Percentiles rank a stretch among this genome's conserved stretches.
Evolutionary conservation across 2,888 invertebrate species (phyloP).

Genomic region (Yponomeuta malinellus): DNA sequence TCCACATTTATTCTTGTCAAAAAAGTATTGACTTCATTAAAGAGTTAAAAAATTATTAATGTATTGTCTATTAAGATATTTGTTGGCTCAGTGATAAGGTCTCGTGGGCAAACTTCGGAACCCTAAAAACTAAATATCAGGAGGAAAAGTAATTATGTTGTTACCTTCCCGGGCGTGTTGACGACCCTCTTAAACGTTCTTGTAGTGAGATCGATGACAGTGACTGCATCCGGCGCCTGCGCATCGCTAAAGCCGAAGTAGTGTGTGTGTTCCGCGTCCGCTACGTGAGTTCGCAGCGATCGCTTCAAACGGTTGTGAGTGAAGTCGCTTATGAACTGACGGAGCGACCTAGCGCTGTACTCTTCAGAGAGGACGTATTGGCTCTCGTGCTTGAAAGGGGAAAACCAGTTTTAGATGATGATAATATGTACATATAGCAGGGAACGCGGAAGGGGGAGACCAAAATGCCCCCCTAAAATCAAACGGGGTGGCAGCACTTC

Average conservation of each 20-base stretch:
- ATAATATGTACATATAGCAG: too few species aligned
- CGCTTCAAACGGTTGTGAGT: constrained; percentile 54
- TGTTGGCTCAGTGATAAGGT: too few species aligned
- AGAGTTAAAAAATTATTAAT: too few species aligned
- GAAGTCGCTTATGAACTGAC: constrained; percentile 74
- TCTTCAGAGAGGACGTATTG: constrained; percentile 78
- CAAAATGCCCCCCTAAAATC: too few species aligned
- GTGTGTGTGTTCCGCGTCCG: constrained; percentile 56
- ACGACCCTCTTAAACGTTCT: constrained; percentile 78
- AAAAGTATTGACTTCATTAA: too few species aligned
- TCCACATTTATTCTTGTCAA: too few species aligned
- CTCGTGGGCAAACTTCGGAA: too few species aligned
- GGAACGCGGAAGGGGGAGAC: too few species aligned
- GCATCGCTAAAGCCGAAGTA: constrained; percentile 47
- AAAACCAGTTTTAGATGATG: neutral
- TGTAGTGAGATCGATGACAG: constrained; percentile 80
- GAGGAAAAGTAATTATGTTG: constrained; percentile 20
- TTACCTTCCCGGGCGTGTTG: constrained; percentile 77
- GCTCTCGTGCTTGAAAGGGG: constrained; percentile 77
- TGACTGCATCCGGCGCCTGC: constrained; percentile 45
- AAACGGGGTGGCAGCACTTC: too few species aligned
- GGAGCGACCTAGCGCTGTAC: constrained; percentile 63
- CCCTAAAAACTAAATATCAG: too few species aligned
- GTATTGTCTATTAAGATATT: too few species aligned
- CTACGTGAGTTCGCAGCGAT: constrained; percentile 52